These are phyloP conservation scores for Morelia viridis DNA, from an alignment of 2,797 vertebrate species.

Conservation along the genomic window DNA sequence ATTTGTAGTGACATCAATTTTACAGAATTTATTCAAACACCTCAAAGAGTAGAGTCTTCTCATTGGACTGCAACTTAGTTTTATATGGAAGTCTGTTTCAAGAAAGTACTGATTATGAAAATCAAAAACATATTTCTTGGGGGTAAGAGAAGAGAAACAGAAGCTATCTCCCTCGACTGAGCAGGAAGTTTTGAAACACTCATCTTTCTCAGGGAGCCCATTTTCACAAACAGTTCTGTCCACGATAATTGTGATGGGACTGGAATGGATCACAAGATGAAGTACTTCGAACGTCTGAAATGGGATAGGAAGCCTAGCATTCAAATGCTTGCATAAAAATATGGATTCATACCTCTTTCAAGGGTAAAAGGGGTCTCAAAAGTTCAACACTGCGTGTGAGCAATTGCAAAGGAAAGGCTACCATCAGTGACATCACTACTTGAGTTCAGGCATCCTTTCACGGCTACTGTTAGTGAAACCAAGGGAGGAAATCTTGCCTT, in stretches of 20 bases:
- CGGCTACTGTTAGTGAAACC: neutral
- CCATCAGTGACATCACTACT: neutral
- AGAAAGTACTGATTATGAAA: neutral
- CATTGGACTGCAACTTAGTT: neutral
- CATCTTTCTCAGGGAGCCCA: neutral
- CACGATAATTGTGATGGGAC: neutral
- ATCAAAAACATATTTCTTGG: neutral
- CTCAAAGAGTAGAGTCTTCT: neutral
- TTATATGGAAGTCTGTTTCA: neutral
- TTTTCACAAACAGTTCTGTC: neutral
- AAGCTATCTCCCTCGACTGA: no score
- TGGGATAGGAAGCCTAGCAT: no score
- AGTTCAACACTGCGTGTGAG: neutral
- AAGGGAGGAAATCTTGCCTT: neutral
- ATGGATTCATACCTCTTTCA: neutral
- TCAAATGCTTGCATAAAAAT: neutral
- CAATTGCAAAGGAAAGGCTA: neutral
- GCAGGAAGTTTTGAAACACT: neutral
- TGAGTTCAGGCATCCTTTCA: neutral
- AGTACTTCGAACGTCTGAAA: neutral
- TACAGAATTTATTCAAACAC: neutral
- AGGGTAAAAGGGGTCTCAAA: neutral
- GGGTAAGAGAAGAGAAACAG: neutral
- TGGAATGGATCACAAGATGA: neutral
- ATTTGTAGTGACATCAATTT: neutral